phyloP scores from a whole-genome alignment of 2,888 invertebrate genomes.

The Aspidiotus destructor region DNA sequence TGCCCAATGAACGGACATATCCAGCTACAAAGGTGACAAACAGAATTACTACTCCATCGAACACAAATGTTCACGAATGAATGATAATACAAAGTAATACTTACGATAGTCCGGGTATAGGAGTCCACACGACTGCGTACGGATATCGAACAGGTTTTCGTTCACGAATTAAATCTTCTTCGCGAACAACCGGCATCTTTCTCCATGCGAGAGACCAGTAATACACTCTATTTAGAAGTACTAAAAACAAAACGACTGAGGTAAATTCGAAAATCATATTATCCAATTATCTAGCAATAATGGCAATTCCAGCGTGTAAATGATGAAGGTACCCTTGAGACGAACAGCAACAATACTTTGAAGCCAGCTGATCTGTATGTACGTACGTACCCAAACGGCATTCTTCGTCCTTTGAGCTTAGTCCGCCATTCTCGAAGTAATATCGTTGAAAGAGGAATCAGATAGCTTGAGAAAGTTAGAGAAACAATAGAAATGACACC shows the following conservation, averaged over 20 bases:
- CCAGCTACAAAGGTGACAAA: constrained; percentile 57
- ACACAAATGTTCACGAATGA: not conserved
- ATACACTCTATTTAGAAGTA: constrained; percentile 2
- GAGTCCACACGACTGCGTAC: constrained; percentile 92
- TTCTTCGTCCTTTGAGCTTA: no score
- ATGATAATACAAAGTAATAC: constrained; percentile 38
- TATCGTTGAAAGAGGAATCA: no score
- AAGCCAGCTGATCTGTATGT: no score
- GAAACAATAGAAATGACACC: no score
- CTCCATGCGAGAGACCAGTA: not conserved
- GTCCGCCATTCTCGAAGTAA: no score
- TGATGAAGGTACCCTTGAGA: no score
- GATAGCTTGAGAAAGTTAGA: no score
- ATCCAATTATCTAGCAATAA: no score
- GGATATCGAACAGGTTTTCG: constrained; percentile 53
- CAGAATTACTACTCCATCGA: constrained; percentile 10
- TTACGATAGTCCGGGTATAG: constrained; percentile 81
- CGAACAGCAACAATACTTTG: no score
- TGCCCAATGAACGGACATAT: constrained; percentile 95
- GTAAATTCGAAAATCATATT: not conserved
- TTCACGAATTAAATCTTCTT: constrained; percentile 21
- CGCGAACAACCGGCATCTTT: constrained; percentile 21
- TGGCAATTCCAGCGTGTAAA: no score
- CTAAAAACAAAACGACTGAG: not conserved
- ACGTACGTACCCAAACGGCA: no score